phyloP scores from a whole-genome alignment of 2,888 invertebrate species.

The Tipula helvola region DNA sequence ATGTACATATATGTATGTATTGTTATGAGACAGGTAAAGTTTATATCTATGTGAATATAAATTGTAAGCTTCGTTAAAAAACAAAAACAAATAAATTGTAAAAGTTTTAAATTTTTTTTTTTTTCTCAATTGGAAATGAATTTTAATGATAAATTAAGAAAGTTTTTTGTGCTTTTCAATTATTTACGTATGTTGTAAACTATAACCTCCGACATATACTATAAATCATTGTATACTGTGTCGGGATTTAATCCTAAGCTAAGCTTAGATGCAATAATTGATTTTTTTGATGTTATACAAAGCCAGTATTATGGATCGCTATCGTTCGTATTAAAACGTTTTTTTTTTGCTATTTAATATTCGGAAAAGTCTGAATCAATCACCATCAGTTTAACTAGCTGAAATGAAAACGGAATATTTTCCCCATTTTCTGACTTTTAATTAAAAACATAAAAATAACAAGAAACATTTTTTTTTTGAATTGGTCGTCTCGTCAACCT shows the following conservation, averaged over 20 bases:
- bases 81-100: not conserved
- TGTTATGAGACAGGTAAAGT: not conserved
- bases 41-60: not conserved
- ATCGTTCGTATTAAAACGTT: not conserved
- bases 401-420: not conserved
- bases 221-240: not conserved
- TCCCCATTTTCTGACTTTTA: not conserved
- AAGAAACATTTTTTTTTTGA: not conserved
- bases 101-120: not conserved
- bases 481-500: not conserved
- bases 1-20: not conserved
- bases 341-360: too few species aligned
- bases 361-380: not conserved
- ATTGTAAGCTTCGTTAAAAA: not conserved
- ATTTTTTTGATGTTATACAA: not conserved
- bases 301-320: not conserved
- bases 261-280: not conserved
- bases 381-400: not conserved
- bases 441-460: not conserved
- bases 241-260: not conserved
- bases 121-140: not conserved
- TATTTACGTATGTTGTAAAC: not conserved
- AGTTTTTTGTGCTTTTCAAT: not conserved
- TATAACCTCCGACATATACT: not conserved
- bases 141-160: not conserved